phyloP scores from a whole-genome alignment of 2,797 vertebrate species.

The Poeciliopsis gracilis region DNA sequence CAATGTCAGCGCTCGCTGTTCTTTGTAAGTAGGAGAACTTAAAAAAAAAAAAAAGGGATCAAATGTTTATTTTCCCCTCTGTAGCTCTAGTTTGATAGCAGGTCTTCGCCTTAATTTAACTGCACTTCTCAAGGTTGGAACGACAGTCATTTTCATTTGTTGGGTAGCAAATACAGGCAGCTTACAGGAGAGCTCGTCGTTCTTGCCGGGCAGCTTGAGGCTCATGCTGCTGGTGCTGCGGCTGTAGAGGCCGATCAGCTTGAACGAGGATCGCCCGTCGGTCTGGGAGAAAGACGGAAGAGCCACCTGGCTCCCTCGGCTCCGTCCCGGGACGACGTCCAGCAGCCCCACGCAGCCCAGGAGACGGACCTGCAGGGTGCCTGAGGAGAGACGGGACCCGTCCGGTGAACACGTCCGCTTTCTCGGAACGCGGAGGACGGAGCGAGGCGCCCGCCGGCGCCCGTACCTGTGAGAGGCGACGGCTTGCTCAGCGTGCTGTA shows the following conservation, averaged over 20 bases:
- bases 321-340: conserved; percentile 86
- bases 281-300: conserved; percentile 78
- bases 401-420: not conserved
- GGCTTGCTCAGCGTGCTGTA: conserved; percentile 91
- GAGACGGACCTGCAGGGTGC: conserved; percentile 87
- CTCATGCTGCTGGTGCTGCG: conserved; percentile 88
- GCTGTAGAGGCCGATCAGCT: conserved; percentile 84
- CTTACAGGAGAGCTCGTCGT: conserved; percentile 85
- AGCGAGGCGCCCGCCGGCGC: not conserved
- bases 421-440: not conserved
- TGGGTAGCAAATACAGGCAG: not conserved
- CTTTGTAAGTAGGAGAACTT: not conserved
- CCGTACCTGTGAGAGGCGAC: conserved; percentile 88
- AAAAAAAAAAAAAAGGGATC: not conserved
- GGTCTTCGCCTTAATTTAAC: not conserved
- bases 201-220: conserved; percentile 84
- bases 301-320: conserved; percentile 65
- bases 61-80: not conserved
- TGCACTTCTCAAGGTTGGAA: not conserved
- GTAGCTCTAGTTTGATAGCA: not conserved
- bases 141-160: not conserved
- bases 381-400: conserved; percentile 55
- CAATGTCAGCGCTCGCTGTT: not conserved
- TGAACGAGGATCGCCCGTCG: conserved; percentile 86
- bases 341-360: conserved; percentile 85